Base-by-base conservation (phyloP, 23 tunicate species). In the Oikopleura vanhoeffeni region DNA sequence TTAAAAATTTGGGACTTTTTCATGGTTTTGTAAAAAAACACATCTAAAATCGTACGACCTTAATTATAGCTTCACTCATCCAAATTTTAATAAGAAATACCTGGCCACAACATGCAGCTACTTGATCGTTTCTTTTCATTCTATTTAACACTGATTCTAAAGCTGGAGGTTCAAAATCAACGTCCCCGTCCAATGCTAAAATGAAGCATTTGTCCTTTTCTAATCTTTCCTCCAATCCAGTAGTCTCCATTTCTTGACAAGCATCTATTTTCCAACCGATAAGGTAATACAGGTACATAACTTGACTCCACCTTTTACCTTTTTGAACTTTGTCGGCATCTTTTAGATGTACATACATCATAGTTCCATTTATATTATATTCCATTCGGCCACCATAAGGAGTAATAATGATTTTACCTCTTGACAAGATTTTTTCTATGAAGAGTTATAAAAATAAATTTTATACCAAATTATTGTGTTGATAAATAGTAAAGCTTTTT, bases 211-310 rank as follows among this genome's bases (percentile, higher is more conserved):
- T 71, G 35, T 71, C 79, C 32, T 71, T 71, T 71, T 71, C 79
- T 28, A 71, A 38, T 2, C 35, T 28, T 32, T 71, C 79, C 27
- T 71, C 3, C 2, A 30, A 2, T 2, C 79, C 79, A 4, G 79
- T 13, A 2, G 35, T 71, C 32, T 71, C 79, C 79, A 71, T 71
- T 71, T 71, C 79, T 2, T 71, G 34, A 32, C 34, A 13, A 30
- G 79, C 79, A 71, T 71, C 79, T 18, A 71, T 71, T 71, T 71
- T 71, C 79, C 79, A 95, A 0, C 99, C 99, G 60, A 95, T 91
- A 58, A 95, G 85, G 85, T 95, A 95, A 85, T 95, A 95, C 91
- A 95, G 87, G 90, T 95, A 95, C 99, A 95, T 95, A 71, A 71
- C 79, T 71, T 71, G 79, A 71, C 79, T 71, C 79, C 79, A 71